Evolutionary conservation across 2,113 vertebrate species (phyloP), one percentile per base, ranked within the genome.

Genomic region (Semnopithecus entellus): DNA sequence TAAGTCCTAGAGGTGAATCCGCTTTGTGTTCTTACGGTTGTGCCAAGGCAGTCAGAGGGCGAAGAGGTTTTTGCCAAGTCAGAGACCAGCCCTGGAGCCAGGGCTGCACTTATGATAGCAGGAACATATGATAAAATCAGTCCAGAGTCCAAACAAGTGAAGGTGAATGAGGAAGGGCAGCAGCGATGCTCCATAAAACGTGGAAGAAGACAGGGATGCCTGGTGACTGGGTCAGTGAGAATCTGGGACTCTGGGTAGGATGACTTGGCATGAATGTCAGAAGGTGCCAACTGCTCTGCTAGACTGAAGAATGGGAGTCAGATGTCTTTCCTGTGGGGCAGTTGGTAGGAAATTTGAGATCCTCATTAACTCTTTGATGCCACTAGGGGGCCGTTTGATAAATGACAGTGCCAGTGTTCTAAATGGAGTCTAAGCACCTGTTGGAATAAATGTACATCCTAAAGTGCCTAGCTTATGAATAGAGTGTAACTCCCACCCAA

Each of bases 321-420:
- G 84, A 61, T 43, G 40, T 32, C 52, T 90, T 55, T 86, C 59
- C 68, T 35, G 4, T 66, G 17, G 76, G 8, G 50, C 10, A 76
- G n/a, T 22, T 32, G 76, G 30, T 6, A 88, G 27, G 43, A 90
- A 61, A 84, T 25, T 27, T 61, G 50, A 92, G 40, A 82, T 50
- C 83, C 79, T 94, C 82, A 61, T 91, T 66, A 86, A 79, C 45
- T 95, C 88, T 78, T 72, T 90, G 78, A 61, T 86, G 75, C 30
- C 91, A 66, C 43, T 55, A 43, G 50, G 94, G 93, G 90, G 50
- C n/a, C 81, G 73, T 64, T 70, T 91, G 88, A 97, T 78, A 86
- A 96, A 97, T 32, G 57, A 45, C n/a, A 68, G 32, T 50, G 72
- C 32, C 43, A 27, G 23, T 14, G 6, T 90, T 86, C 48, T 91